Base-by-base conservation (phyloP, 2,797 vertebrate genomes). In the Poecilia wingei region DNA sequence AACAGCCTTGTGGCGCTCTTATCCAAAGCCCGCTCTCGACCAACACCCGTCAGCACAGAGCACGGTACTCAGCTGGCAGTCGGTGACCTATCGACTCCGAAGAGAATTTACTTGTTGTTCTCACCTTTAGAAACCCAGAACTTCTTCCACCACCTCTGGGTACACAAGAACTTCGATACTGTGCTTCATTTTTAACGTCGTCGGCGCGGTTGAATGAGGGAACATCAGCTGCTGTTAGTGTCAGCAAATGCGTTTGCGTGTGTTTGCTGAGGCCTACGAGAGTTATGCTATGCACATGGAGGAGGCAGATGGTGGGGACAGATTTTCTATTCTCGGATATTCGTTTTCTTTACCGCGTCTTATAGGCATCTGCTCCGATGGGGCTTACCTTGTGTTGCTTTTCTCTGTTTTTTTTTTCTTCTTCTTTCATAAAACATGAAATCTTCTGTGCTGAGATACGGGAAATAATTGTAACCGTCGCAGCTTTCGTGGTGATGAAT, bases 301-400 rank as follows among this genome's bases (percentile, higher is more conserved):
- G 79, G 79, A 87, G 88, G 89, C 95, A 95, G 95, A 95, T 95
- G 95, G 95, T 82, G 2, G 46, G 75, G 82, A 90, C 94, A 93
- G 91, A 95, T 93, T 92, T 91, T 72, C 85, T 76, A 82, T 88
- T 81, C 85, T 87, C 84, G 85, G 77, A 92, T 77, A 81, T 86
- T 80, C 80, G 77, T 82, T 89, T 81, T 86, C 79, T 83, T 85
- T 77, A 45, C 82, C 39, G 78, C 81, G 80, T 82, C 84, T 87
- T 81, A 80, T 81, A 88, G 64, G 79, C 81, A 72, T 85, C 86
- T 79, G 73, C 77, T 82, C 59, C 20, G 78, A 49, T 78, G 0
- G 8, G 84, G 76, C 76, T 90, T 74, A 83, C 74, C 72, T 78
- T 33, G 43, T 51, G 36, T 73, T 77, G 78, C 51, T 55, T 45